Evolutionary conservation across 2,888 invertebrate species (phyloP), one percentile per base, ranked within the genome.

Genomic region (Hypomecis atomaria): DNA sequence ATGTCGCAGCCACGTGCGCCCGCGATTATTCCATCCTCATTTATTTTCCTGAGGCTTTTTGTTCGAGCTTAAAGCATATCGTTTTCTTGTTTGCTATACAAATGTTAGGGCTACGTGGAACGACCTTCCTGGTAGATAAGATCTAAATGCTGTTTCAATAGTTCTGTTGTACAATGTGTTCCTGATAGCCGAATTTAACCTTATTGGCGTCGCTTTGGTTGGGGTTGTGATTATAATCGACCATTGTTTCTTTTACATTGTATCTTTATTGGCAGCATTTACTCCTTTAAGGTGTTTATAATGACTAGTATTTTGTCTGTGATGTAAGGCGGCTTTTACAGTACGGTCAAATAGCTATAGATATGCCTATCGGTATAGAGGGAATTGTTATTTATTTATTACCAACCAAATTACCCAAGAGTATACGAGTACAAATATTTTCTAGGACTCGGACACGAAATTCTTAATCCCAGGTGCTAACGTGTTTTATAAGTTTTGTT

Each of bases 21-120:
- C 88, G 88, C 87, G 86, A 86, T 89, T 86, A 88, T 89, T 87
- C 84, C 81, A 83, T 85, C 84, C 85, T 84, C 87, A 86, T 89
- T 89, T 88, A 87, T 78, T 61, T 78, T 80, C 71, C 65, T 50
- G 50, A 65, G 68, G 64, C 67, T 70, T 69, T 70, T 67, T 70
- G 54, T 66, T 60, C 40, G 6, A 53, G n/a, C 37, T 38, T 8
- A 23, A 55, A 59, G 54, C 59, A 54, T 63, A 63, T 59, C 54
- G 59, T 55, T 48, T 58, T 40, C 48, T 38, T 6, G 37, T 49
- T 55, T 47, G 40, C 42, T 36, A 34, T 13, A 45, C 38, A 37
- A 23, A 44, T 36, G 37, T 34, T 47, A 49, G 23, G 42, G 11
- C 6, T 44, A 58, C 44, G 36, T 42, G 49, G 43, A 43, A 37